Conservation (phyloP, 2,113 vertebrate species). For the Phainopepla nitens region DNA sequence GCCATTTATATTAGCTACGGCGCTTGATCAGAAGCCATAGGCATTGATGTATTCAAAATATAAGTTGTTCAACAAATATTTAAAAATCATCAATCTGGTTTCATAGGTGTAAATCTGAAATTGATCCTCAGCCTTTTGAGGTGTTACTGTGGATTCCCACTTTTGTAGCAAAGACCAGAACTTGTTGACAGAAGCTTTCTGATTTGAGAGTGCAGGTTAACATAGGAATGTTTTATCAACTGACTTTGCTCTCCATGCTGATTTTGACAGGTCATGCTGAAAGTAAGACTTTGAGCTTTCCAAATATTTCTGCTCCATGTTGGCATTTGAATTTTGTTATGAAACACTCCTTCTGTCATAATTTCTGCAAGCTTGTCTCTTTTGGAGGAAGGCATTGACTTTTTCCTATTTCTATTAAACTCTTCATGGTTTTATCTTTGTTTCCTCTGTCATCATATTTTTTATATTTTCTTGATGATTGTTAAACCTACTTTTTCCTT, state of each 20-base stretch:
- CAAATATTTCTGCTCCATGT: not conserved
- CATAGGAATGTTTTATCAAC: not conserved
- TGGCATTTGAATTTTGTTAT: constrained; percentile 63
- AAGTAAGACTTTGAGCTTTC: not conserved
- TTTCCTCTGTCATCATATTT: not conserved
- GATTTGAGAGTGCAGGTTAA: not conserved
- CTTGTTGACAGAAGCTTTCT: not conserved
- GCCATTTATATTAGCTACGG: not conserved
- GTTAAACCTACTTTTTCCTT: not conserved
- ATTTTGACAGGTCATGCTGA: not conserved
- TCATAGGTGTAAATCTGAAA: not conserved
- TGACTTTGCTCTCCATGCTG: not conserved
- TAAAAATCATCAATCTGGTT: not conserved
- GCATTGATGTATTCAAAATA: not conserved
- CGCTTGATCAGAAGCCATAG: not conserved
- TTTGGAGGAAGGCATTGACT: constrained; percentile 48
- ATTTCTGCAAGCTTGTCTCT: constrained; percentile 54
- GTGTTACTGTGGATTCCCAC: not conserved
- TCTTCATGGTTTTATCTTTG: constrained; percentile 47
- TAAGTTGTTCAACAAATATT: not conserved
- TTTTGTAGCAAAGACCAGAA: not conserved
- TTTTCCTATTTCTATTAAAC: constrained; percentile 60
- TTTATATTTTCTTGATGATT: not conserved
- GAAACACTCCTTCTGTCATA: constrained; percentile 57
- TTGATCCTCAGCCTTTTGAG: not conserved